Percentiles rank a stretch among this genome's conserved stretches.
phyloP scores from a whole-genome alignment of 2,888 invertebrate genomes.

The Flexamia atlantica region DNA sequence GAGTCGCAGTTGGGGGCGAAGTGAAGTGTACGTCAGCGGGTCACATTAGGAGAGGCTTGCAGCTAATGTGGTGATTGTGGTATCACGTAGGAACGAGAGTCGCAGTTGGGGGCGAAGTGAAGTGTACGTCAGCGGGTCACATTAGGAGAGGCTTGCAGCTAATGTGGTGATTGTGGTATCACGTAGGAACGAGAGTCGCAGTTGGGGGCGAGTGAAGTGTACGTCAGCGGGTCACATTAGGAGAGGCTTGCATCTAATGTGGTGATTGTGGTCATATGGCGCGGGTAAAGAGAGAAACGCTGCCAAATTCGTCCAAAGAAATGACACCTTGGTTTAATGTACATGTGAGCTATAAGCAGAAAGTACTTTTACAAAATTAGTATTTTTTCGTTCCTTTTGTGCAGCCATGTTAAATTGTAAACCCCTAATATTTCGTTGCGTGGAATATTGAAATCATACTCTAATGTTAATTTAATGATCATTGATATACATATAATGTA shows the following conservation, averaged over 20 bases:
- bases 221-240: not conserved
- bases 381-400: no score
- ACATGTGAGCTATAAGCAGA: conserved; percentile 5
- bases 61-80: not conserved
- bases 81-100: not conserved
- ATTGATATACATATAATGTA: no score
- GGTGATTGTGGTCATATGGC: conserved; percentile 48
- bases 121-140: not conserved
- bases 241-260: conserved; percentile 40
- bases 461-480: no score
- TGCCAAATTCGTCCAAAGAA: conserved; percentile 38
- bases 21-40: not conserved
- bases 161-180: not conserved
- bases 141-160: not conserved
- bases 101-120: not conserved
- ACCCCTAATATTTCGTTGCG: no score
- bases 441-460: no score
- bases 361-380: not conserved
- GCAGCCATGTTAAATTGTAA: no score
- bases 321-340: conserved; percentile 18
- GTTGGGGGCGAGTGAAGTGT: not conserved
- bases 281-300: conserved; percentile 15
- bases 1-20: not conserved
- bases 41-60: not conserved
- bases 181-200: not conserved